These are phyloP conservation scores for Pomatorhinus ruficollis DNA, from an alignment of 2,113 vertebrate genomes.

Conservation along the genomic window DNA sequence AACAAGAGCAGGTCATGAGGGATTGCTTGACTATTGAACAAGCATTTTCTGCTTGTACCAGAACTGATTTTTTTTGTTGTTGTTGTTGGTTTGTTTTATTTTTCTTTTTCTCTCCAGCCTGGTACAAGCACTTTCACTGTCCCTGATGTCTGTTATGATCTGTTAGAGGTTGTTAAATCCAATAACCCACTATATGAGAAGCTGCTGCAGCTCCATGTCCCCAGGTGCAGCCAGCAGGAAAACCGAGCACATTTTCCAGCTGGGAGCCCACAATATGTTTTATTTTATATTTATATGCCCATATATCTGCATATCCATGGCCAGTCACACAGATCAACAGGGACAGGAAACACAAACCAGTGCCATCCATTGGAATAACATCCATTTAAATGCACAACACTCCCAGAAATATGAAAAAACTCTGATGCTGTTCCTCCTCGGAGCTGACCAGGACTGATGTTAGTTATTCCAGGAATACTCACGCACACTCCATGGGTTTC, in stretches of 20 bases:
- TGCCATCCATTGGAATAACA: neutral
- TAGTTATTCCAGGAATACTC: neutral
- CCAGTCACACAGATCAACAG: neutral
- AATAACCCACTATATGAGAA: neutral
- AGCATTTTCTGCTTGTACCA: neutral
- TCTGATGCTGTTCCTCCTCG: accelerated
- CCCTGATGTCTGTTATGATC: neutral
- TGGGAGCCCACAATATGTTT: neutral
- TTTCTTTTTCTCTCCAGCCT: neutral
- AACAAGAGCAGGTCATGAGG: neutral
- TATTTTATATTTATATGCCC: neutral
- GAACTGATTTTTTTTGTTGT: neutral
- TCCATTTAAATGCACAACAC: neutral
- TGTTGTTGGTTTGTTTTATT: neutral
- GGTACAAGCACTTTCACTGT: neutral
- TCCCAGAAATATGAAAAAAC: neutral
- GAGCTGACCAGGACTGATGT: neutral
- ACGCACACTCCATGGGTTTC: accelerated
- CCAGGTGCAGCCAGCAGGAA: neutral
- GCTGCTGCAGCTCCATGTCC: neutral
- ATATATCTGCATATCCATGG: neutral
- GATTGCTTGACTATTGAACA: neutral
- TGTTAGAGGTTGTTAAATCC: neutral
- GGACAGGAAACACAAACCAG: neutral
- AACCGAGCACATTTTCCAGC: neutral